Evolutionary conservation across 2,888 invertebrate genomes (phyloP), one percentile per base, ranked within the genome.

Genomic region (Mimas tiliae): DNA sequence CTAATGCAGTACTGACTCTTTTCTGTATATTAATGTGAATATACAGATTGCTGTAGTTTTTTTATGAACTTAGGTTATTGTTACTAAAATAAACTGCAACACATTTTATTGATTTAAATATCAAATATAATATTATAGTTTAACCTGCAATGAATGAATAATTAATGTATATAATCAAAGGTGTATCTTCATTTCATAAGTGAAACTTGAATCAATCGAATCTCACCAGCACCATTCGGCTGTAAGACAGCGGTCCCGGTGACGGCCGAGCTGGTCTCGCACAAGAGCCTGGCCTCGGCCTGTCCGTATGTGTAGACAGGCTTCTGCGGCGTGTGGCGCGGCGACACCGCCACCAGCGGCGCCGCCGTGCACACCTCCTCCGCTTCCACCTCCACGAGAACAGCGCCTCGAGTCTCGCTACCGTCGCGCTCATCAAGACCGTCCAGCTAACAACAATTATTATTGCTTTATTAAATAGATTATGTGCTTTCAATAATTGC

Each of bases 301-400:
- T 94, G 94, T 0, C 94, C 95, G 74, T 96, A 96, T 33, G 95
- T 95, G 77, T 97, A 97, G 1, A 97, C 94, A 0, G 97, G 96
- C 51, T 95, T 96, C 79, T 97, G 96, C 47, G 95, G 95, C 45
- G 94, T 94, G 65, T 94, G 94, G 4, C 95, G 86, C 0, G 95
- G 95, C 16, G 95, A 94, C 6, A 95, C 94, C 0, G 96, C 95
- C 62, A 95, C 89, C 65, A 97, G 87, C 0, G 96, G 96, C 8
- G 96, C 96, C 0, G 97, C 96, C 0, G 97, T 97, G 87, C 97
- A 97, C 58, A 96, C 95, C 65, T 96, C 96, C 66, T 96, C 96
- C 74, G 96, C 97, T 83, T 97, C 97, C 4, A 97, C 96, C 81
- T 97, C 97, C 0, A 97, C 96, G 68, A 97, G 94, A 0, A 97